A percentile compares a stretch with the other conserved stretches of the same genome.
Evolutionary conservation across 2,888 invertebrate species (phyloP).

Genomic region (Zaprionus obscuricornis): DNA sequence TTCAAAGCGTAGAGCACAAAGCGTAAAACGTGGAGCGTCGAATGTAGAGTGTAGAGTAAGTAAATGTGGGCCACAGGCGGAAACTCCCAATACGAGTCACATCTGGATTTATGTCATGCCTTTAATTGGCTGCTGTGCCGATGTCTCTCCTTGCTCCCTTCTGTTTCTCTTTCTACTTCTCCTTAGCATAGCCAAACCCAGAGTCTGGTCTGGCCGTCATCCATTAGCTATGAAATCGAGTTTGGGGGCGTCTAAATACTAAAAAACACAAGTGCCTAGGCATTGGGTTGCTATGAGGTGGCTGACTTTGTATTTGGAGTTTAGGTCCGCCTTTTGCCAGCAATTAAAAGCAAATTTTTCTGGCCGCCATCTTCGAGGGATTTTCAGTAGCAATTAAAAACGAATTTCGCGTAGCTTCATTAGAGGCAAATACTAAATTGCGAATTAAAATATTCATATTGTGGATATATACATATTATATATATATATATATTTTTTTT

Average conservation of each 20-base stretch:
- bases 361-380: conserved; percentile 73
- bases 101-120: conserved; percentile 83
- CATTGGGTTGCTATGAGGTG: conserved; percentile 24
- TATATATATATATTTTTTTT: conserved; percentile 14
- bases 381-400: conserved; percentile 76
- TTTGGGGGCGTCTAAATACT: conserved; percentile 58
- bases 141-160: conserved; percentile 25
- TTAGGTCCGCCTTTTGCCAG: conserved; percentile 44
- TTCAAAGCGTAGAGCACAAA: conserved; percentile 4
- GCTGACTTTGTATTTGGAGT: conserved; percentile 4
- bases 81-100: conserved; percentile 84
- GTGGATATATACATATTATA: conserved; percentile 30
- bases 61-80: conserved; percentile 80
- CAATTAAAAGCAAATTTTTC: conserved; percentile 79
- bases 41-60: no score
- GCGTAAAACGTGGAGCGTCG: conserved; percentile 4
- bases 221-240: conserved; percentile 76
- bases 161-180: not conserved
- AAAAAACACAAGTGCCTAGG: conserved; percentile 71
- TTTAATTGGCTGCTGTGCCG: conserved; percentile 83
- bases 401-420: conserved; percentile 78
- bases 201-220: conserved; percentile 51
- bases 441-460: conserved; percentile 68
- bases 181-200: conserved; percentile 17
- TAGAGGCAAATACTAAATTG: conserved; percentile 51